Conservation (phyloP, 2,888 invertebrate species). For the Pheosia tremula region DNA sequence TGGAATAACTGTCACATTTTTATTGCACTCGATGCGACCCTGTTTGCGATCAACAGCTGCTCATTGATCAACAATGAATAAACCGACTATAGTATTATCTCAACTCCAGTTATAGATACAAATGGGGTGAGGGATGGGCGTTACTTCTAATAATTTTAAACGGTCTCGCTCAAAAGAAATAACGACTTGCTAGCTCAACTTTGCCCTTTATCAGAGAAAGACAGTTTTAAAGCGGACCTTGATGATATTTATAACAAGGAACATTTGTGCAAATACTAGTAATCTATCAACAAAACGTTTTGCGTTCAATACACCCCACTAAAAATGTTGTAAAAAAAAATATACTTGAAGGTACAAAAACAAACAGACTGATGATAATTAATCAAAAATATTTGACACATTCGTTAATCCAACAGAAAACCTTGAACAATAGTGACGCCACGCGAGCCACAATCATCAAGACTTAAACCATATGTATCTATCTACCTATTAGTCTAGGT, state of each 20-base stretch:
- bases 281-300: not conserved
- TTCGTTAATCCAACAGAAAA: constrained; percentile 31
- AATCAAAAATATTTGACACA: constrained; percentile 20
- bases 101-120: constrained; percentile 36
- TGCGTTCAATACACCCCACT: not conserved
- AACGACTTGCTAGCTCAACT: constrained; percentile 19
- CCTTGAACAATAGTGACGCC: constrained; percentile 32
- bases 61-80: constrained; percentile 43
- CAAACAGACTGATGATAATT: constrained; percentile 22
- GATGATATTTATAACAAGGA: no score
- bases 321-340: not conserved
- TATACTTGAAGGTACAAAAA: not conserved
- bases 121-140: constrained; percentile 50
- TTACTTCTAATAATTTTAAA: constrained; percentile 43
- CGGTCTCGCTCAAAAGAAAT: constrained; percentile 23
- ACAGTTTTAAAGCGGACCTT: no score
- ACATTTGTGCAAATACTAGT: not conserved
- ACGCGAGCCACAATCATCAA: not conserved
- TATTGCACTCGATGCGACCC: constrained; percentile 51
- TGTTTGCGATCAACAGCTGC: constrained; percentile 67
- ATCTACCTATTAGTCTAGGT: constrained; percentile 35
- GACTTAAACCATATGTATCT: constrained; percentile 31
- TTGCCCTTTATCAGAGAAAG: constrained; percentile 21
- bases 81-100: constrained; percentile 35
- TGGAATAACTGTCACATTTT: constrained; percentile 54